Evolutionary conservation across 1,140 invertebrate species (phyloP).

Genomic region (Penaeus chinensis): DNA sequence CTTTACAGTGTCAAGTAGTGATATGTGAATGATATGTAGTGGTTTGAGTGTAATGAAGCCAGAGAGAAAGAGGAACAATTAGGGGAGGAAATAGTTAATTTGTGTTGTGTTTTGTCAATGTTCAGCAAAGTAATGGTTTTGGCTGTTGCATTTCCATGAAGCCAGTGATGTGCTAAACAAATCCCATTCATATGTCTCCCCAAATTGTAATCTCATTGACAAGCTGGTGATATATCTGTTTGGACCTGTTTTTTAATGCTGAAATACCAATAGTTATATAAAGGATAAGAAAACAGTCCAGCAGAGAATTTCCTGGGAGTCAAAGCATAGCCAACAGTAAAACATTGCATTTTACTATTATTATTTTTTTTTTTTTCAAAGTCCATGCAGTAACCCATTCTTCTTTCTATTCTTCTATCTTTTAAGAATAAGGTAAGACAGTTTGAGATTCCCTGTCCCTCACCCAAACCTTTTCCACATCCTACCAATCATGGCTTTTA

Average conservation of each 20-base stretch:
- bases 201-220: no score
- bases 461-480: constrained; percentile 11
- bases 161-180: no score
- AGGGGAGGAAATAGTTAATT: no score
- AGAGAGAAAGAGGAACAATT: neutral
- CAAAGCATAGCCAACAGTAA: constrained; percentile 16
- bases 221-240: no score
- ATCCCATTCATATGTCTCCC: no score
- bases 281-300: neutral
- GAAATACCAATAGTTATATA: no score
- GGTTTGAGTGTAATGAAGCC: neutral
- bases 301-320: constrained; percentile 21
- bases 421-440: constrained; percentile 61
- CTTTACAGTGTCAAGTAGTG: neutral
- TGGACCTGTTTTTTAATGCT: no score
- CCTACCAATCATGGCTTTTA: neutral
- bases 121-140: no score
- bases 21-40: constrained; percentile 23
- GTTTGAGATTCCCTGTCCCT: constrained; percentile 44
- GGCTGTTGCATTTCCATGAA: no score
- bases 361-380: constrained; percentile 48
- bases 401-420: constrained; percentile 43
- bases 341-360: constrained; percentile 30
- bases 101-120: no score
- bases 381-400: constrained; percentile 57